Base-by-base conservation (phyloP, 2,113 vertebrate species). In the Rattus rattus region DNA sequence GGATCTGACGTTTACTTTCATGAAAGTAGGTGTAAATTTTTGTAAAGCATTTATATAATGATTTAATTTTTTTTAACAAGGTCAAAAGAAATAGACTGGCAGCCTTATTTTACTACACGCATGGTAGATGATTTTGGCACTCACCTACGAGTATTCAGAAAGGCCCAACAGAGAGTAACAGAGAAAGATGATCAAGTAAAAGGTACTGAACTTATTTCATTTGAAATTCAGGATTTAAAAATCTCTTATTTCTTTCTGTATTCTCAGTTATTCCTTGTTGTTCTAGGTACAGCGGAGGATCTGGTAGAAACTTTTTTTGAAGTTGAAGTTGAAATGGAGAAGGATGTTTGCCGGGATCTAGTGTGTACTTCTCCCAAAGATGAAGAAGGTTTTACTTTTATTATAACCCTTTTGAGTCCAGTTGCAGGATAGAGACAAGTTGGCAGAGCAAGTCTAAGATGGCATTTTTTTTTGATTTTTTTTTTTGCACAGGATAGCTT, bases 81-180 rank as follows among this genome's bases (percentile, higher is more conserved):
- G 98, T 99, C 99, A 95, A 99, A 99, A 98, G 99, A 99, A 98
- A 99, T 99, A 98, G 99, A 99, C 98, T 99, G 99, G 99, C 99
- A 99, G 98, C 99, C 99, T 98, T 99, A 99, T 98, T 99, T 99
- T 98, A 99, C 99, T 92, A 99, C 99, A 94, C 99, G 99, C 94
- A 99, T 99, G 97, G 99, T 99, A 98, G 99, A 99, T 97, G 99
- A 99, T 97, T 99, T 99, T 97, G 99, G 99, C 97, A 99, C 99
- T 93, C 99, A 99, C 98, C 99, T 99, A 96, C 99, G 99, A 97
- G 99, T 99, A 98, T 99, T 99, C 97, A 99, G 99, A 98, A 99
- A 99, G 99, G 99, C 99, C 98, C 99, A 99, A 96, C 99, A 99
- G 98, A 99, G 99, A 97, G 98, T 99, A 96, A 98, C 98, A 39